These are phyloP conservation scores for Lethenteron reissneri DNA, from an alignment of 2,113 vertebrate species.

Conservation along the genomic window DNA sequence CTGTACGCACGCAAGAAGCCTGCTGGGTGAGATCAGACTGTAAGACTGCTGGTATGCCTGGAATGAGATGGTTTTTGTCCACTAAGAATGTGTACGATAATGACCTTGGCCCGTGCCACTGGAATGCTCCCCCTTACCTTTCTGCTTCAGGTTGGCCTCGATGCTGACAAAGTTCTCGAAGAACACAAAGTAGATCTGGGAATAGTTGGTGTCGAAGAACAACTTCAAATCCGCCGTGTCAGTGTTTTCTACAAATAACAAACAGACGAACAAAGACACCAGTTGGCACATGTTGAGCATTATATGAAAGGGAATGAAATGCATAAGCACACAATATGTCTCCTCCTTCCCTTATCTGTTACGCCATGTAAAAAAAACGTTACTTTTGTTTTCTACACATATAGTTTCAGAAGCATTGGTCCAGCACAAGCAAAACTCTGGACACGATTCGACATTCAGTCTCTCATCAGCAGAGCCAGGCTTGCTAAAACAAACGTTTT, in stretches of 20 bases:
- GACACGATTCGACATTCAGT: no score
- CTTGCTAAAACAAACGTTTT: no score
- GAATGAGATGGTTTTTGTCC: no score
- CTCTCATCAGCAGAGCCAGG: no score
- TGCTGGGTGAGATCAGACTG: no score
- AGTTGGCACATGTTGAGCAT: background rate
- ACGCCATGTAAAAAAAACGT: background rate
- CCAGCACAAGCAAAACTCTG: no score
- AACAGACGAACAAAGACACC: constrained; percentile 14
- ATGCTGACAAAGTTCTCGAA: constrained; percentile 98
- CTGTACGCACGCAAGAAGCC: no score
- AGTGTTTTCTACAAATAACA: constrained; percentile 51
- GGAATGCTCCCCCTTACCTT: constrained; percentile 33
- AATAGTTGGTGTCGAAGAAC: constrained; percentile 89
- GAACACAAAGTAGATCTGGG: constrained; percentile 96
- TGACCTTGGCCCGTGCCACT: no score
- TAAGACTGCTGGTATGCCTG: no score
- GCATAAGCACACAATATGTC: background rate
- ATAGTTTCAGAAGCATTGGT: no score
- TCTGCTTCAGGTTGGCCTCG: constrained; percentile 87
- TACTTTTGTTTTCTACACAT: no score
- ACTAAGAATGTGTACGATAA: no score
- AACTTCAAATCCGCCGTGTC: constrained; percentile 79
- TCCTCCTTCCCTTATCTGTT: background rate
- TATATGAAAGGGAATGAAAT: constrained; percentile 4